Evolutionary conservation across 2,797 vertebrate species (phyloP).

Genomic region (Parambassis ranga): DNA sequence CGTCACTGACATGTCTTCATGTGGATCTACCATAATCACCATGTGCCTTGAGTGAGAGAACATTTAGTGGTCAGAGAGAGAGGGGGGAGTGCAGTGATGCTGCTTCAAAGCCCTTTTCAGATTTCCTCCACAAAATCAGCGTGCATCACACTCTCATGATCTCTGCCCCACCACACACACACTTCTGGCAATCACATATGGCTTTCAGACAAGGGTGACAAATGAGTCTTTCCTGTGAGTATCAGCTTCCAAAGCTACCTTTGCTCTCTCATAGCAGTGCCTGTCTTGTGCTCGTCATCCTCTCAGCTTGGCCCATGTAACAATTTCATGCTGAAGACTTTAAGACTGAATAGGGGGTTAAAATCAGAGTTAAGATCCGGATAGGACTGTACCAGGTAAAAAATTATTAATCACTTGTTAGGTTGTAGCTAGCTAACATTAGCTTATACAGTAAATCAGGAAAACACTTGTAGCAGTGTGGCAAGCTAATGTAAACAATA

Average conservation of each 20-base stretch:
- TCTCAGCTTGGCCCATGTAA: slow-evolving; percentile 67
- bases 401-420: no score
- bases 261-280: slow-evolving; percentile 53
- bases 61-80: slow-evolving; percentile 58
- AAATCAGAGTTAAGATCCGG: slow-evolving; percentile 79
- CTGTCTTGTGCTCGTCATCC: slow-evolving; percentile 52
- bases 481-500: no score
- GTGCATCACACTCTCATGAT: slow-evolving; percentile 49
- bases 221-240: slow-evolving; percentile 69
- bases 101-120: slow-evolving; percentile 46
- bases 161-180: slow-evolving; percentile 45
- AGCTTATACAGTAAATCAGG: no score
- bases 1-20: slow-evolving; percentile 71
- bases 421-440: no score
- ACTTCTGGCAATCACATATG: slow-evolving; percentile 55
- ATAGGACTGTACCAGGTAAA: slow-evolving; percentile 45
- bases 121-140: slow-evolving; percentile 20
- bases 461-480: no score
- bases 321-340: slow-evolving; percentile 82
- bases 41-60: slow-evolving; percentile 59
- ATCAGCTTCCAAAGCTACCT: slow-evolving; percentile 64
- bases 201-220: slow-evolving; percentile 71
- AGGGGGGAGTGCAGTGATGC: slow-evolving; percentile 17
- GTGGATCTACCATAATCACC: slow-evolving; percentile 66
- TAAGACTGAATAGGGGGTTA: slow-evolving; percentile 22